Evolutionary conservation across 2,888 invertebrate species (phyloP).

Genomic region (Phoenoteleia sp.): DNA sequence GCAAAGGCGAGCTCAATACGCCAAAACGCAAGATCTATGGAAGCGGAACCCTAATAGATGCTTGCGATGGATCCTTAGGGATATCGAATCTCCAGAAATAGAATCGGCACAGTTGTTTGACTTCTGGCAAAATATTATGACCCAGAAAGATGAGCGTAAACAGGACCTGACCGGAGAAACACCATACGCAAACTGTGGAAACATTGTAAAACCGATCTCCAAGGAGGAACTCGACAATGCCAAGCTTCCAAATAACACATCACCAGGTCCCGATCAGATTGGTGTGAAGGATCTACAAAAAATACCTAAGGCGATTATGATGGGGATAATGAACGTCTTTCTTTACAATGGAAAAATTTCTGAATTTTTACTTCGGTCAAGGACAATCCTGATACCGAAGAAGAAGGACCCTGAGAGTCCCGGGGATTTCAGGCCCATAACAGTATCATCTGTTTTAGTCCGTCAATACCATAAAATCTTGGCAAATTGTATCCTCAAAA

Average conservation of each 20-base stretch:
- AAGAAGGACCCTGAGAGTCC: neutral
- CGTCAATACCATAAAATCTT: constrained; percentile 7
- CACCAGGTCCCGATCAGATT: constrained; percentile 32
- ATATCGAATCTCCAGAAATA: neutral
- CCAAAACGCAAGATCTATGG: constrained; percentile 24
- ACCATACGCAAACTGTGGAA: neutral
- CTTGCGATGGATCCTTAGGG: constrained; percentile 1
- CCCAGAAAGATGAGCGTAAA: neutral
- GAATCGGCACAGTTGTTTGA: neutral
- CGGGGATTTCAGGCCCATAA: constrained; percentile 6
- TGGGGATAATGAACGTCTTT: constrained; percentile 63
- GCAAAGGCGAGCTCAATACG: neutral
- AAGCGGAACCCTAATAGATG: constrained; percentile 27
- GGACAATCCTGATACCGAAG: constrained; percentile 18
- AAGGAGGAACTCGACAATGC: neutral
- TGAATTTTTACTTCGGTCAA: neutral
- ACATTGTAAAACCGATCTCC: neutral
- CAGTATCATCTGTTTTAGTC: neutral
- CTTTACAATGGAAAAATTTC: constrained; percentile 61
- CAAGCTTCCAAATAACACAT: neutral
- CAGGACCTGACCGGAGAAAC: neutral
- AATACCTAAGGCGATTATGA: constrained; percentile 28
- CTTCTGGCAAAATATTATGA: neutral
- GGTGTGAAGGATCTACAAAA: constrained; percentile 28
- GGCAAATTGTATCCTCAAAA: neutral